Evolutionary conservation across 2,113 vertebrate species (phyloP), one percentile per base, ranked within the genome.

Genomic region (Anolis sagrei): DNA sequence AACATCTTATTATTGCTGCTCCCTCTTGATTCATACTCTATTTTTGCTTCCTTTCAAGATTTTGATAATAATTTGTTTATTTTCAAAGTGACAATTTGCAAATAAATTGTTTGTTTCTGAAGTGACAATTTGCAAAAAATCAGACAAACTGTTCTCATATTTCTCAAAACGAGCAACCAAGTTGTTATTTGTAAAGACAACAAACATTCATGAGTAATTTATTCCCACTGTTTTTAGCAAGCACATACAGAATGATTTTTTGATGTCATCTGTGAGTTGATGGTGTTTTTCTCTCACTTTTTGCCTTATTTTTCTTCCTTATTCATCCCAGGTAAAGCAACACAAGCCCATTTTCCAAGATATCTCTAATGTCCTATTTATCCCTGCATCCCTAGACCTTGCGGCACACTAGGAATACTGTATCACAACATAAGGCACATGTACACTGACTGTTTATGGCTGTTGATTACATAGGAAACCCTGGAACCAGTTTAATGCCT

Each of bases 121-220:
- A 54, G 51, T 54, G 51, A 54, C 51, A 54, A 54, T 54, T 54
- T 90, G 21, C 7, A 54, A 14, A 54, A 4, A 68, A 89, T 89
- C 75, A 90, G 27, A 85, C 9, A 89, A 89, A 89, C 3, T n/a
- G 51, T 39, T 72, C 14, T 39, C 7, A 0, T 80, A 49, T 29
- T 16, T 88, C 93, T 93, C 32, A 49, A 21, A 32, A 66, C 44
- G 14, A 72, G 88, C n/a, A 44, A 61, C 48, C 69, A 23, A 2
- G 29, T 93, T 89, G 8, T 83, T 89, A 82, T 73, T 92, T 89
- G 48, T 73, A 92, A 82, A 1, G 77, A 25, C 58, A 82, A 0
- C 77, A 54, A 87, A 75, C 36, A 79, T 3, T 82, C 4, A 74
- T 82, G 34, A 82, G 1, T 74, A 74, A 92, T 92, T 84, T 90